Conservation (phyloP, 37 sponge, comb jelly and placozoan species). For the Ianthella basta region DNA sequence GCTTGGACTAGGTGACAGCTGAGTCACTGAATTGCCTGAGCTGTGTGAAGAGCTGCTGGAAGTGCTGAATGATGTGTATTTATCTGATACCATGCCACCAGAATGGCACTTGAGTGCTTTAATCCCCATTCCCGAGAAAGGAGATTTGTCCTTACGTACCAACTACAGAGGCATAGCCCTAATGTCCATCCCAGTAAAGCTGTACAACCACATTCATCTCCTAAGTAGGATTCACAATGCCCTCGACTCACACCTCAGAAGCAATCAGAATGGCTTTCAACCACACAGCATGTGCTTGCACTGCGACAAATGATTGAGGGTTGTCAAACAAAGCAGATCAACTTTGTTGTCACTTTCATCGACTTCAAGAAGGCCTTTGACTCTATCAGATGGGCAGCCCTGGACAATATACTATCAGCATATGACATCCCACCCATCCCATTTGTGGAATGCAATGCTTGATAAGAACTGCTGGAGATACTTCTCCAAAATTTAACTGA, state of each 20-base stretch:
- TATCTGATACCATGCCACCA: neutral
- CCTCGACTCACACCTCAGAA: neutral
- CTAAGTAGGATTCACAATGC: neutral
- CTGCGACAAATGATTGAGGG: neutral
- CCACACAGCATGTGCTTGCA: neutral
- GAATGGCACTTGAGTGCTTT: constrained; percentile 12
- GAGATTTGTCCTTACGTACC: neutral
- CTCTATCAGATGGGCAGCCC: too few species aligned
- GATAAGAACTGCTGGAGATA: too few species aligned
- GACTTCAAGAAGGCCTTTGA: too few species aligned
- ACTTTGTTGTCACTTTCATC: too few species aligned
- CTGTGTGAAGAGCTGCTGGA: constrained; percentile 10
- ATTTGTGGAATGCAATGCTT: too few species aligned
- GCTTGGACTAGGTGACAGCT: too few species aligned
- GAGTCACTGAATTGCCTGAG: constrained; percentile 12
- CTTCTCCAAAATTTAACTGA: too few species aligned
- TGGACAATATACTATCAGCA: too few species aligned
- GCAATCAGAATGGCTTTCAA: neutral
- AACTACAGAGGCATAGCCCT: constrained; percentile 21
- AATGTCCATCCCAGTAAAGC: constrained; percentile 6
- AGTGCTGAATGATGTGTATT: constrained; percentile 8
- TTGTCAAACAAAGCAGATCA: too few species aligned
- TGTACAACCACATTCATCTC: constrained; percentile 1
- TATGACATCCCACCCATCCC: too few species aligned
- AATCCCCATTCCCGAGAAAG: constrained; percentile 1